Conservation (phyloP, 2,888 invertebrate species). For the Stenoptilia bipunctidactyla region DNA sequence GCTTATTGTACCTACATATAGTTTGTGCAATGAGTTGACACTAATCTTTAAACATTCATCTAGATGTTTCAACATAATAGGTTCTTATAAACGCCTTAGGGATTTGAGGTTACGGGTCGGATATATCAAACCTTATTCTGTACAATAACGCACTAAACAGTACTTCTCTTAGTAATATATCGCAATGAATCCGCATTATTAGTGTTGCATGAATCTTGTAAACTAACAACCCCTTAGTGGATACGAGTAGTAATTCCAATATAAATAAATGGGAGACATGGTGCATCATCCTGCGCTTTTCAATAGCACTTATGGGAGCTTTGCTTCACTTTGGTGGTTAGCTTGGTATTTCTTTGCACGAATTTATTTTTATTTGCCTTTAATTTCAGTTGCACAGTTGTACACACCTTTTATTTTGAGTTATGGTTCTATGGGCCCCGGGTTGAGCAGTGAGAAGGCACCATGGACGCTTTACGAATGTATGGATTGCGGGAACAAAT, state of each 20-base stretch:
- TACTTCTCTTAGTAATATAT: too few relatives aligned
- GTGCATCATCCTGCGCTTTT: constrained; percentile 64
- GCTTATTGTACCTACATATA: too few relatives aligned
- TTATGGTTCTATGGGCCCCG: constrained; percentile 44
- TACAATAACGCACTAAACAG: too few relatives aligned
- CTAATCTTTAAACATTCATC: too few relatives aligned
- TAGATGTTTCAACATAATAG: too few relatives aligned
- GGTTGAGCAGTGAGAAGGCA: constrained; percentile 53
- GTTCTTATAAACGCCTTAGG: too few relatives aligned
- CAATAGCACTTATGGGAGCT: constrained; percentile 53
- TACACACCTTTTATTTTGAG: constrained; percentile 70
- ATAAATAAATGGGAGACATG: constrained; percentile 69
- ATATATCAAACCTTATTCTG: too few relatives aligned
- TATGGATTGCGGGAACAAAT: constrained; percentile 83
- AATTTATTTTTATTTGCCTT: constrained; percentile 65
- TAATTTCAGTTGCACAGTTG: constrained; percentile 70
- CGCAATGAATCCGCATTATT: too few relatives aligned
- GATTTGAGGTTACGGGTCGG: too few relatives aligned
- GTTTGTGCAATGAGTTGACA: too few relatives aligned
- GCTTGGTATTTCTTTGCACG: constrained; percentile 51
- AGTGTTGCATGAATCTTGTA: constrained; percentile 16
- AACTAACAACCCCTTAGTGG: too few relatives aligned
- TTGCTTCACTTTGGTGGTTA: constrained; percentile 51
- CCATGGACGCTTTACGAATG: constrained; percentile 72
- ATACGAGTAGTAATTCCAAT: constrained; percentile 19